Conservation (phyloP, 2,113 vertebrate genomes). For the Tragelaphus strepsiceros region DNA sequence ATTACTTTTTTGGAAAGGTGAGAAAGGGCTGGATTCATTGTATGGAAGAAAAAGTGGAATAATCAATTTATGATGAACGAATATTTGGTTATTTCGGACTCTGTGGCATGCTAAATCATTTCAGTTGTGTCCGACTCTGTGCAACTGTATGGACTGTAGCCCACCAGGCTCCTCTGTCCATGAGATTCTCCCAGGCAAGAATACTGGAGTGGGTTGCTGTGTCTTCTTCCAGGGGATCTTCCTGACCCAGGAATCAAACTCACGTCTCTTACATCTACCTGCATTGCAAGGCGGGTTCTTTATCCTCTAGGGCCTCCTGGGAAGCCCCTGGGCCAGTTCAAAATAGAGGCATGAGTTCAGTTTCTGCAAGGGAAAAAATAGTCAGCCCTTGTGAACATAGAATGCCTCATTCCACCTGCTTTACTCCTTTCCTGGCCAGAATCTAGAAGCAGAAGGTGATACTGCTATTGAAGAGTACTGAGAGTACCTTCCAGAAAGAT, state of each 20-base stretch:
- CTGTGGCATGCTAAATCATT: background rate
- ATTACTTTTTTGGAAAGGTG: background rate
- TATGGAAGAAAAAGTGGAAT: background rate
- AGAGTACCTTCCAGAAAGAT: background rate
- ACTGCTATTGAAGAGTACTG: no score
- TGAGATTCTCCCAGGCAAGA: background rate
- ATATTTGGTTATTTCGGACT: background rate
- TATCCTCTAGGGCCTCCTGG: background rate
- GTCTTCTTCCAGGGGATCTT: background rate
- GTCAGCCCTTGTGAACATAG: rapidly evolving
- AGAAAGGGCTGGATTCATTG: background rate
- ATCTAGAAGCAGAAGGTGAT: background rate
- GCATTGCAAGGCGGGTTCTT: rapidly evolving
- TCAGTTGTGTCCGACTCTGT: background rate
- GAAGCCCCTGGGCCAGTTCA: background rate
- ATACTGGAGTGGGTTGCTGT: background rate
- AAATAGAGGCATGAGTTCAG: background rate
- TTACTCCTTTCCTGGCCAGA: rapidly evolving
- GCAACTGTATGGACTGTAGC: background rate
- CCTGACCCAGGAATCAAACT: background rate
- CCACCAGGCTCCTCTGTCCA: background rate
- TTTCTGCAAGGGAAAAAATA: background rate
- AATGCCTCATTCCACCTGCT: background rate
- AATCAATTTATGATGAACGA: background rate
- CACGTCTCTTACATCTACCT: background rate